Conservation (phyloP, 2,113 vertebrate species). For the Myiozetetes cayanensis region DNA sequence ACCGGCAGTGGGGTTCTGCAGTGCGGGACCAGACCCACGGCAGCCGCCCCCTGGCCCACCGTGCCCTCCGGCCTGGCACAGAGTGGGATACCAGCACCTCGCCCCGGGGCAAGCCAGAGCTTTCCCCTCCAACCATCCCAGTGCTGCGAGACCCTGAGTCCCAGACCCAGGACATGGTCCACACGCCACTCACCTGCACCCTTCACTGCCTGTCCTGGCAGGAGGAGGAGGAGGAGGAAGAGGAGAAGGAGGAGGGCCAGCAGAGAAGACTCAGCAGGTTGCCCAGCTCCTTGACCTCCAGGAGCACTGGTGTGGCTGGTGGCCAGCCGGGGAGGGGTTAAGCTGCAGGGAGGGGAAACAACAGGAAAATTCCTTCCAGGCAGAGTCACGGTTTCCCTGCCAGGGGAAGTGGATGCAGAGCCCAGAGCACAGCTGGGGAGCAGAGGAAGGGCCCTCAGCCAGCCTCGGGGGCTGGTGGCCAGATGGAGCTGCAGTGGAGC, state of each 20-base stretch:
- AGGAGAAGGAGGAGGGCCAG: background rate
- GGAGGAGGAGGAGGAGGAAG: background rate
- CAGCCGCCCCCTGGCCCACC: background rate
- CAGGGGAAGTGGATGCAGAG: constrained; percentile 31
- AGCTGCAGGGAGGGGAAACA: background rate
- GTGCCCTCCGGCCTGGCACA: fast-evolving
- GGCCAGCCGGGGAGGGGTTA: constrained; percentile 48
- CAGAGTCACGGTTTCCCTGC: constrained; percentile 28
- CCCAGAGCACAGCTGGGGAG: background rate
- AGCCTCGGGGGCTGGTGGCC: background rate
- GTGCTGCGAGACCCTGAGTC: fast-evolving
- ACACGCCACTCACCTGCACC: background rate
- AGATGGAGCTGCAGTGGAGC: fast-evolving
- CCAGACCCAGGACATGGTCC: background rate
- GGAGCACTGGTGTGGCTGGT: background rate
- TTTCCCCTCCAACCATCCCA: fast-evolving
- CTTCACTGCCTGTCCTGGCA: background rate
- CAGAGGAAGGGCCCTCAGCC: background rate
- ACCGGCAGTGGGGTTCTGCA: background rate
- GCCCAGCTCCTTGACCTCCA: background rate
- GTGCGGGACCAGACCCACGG: fast-evolving
- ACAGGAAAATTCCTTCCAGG: constrained; percentile 59
- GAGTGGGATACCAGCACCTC: fast-evolving
- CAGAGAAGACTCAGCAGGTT: background rate
- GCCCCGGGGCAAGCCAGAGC: fast-evolving